phyloP scores from a whole-genome alignment of 2,797 vertebrate genomes.

The Tympanoctomys barrerae region DNA sequence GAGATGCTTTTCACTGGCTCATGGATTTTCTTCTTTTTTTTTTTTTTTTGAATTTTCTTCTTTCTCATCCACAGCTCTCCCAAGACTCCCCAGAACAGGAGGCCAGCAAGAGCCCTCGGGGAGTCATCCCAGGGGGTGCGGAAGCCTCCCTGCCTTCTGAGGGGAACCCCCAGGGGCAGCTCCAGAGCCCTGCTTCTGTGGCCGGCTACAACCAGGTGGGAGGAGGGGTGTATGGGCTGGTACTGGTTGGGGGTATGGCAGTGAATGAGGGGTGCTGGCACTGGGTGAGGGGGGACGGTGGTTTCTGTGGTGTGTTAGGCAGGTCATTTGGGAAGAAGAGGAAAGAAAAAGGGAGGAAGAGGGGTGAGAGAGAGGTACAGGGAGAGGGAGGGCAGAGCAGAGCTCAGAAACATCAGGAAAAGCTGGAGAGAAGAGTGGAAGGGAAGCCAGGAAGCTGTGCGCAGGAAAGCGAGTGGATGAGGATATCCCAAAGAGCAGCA shows the following conservation, averaged over 20 bases:
- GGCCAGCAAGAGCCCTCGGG: constrained; percentile 90
- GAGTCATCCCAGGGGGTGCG: constrained; percentile 87
- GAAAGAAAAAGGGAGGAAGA: not conserved
- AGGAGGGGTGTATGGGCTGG: not conserved
- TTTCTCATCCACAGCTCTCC: constrained; percentile 84
- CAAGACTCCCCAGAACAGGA: constrained; percentile 91
- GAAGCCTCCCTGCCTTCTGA: constrained; percentile 89
- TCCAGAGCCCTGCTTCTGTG: constrained; percentile 88
- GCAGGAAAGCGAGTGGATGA: not conserved
- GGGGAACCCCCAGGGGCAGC: constrained; percentile 86
- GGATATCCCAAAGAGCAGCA: not conserved
- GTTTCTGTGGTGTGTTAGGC: not conserved
- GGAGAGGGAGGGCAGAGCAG: not conserved
- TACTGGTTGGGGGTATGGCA: not conserved
- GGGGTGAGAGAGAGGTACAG: constrained; percentile 5
- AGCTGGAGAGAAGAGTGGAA: not conserved
- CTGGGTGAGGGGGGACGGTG: not conserved
- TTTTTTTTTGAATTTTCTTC: constrained; percentile 41
- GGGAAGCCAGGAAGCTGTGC: not conserved
- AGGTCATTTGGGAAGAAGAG: constrained; percentile 2
- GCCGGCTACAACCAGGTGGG: constrained; percentile 90
- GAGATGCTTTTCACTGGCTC: constrained; percentile 54
- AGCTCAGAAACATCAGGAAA: not conserved
- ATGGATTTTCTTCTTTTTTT: constrained; percentile 51
- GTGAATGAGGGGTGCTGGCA: accelerated